Base-by-base conservation (phyloP, 2,888 invertebrate genomes). In the Coleophora flavipennella region DNA sequence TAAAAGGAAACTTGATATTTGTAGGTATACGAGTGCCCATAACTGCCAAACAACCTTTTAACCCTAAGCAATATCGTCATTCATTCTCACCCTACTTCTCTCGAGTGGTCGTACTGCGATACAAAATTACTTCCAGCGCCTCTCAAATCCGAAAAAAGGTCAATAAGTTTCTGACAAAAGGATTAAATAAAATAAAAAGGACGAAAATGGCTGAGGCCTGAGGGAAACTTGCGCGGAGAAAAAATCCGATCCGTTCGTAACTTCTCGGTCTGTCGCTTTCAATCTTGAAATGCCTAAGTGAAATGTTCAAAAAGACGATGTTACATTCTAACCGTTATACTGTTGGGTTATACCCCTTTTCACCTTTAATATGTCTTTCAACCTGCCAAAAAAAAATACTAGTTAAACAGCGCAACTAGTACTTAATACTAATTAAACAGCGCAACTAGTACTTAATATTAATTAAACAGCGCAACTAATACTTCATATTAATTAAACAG, bases 151-250 rank as follows among this genome's bases (percentile, higher is more conserved):
- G 27, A 38, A 48, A 55, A 63, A 57, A 57, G 57, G 55, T 60
- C 59, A 61, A 59, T 57, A 59, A 59, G 55, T 59, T 56, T 55
- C 50, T 45, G 41, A 56, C 51, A 57, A 59, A 57, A 49, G 48
- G 49, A 44, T 53, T 47, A 50, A 51, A 53, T 49, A 43, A 49
- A 38, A 51, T 49, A 43, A 49, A 40, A 51, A 50, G 32, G 35
- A 29, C 25, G 40, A 28, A 33, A 42, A 40, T 36, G 25, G 27
- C 33, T 28, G 35, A 33, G 31, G 35, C 3, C 20, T 20, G 20
- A 20, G 20, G 20, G 20, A 20, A 20, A 20, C 20, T 20, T 20
- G 20, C 6, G 20, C 20, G 20, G 20, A 20, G 20, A 20, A 20
- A 33, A 38, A 12, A 33, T 28, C 20, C 36, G 9, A 25, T 8